A percentile compares a stretch with the other conserved stretches of the same genome.
phyloP scores from a whole-genome alignment of 2,888 invertebrate species.

The Antitype chi region DNA sequence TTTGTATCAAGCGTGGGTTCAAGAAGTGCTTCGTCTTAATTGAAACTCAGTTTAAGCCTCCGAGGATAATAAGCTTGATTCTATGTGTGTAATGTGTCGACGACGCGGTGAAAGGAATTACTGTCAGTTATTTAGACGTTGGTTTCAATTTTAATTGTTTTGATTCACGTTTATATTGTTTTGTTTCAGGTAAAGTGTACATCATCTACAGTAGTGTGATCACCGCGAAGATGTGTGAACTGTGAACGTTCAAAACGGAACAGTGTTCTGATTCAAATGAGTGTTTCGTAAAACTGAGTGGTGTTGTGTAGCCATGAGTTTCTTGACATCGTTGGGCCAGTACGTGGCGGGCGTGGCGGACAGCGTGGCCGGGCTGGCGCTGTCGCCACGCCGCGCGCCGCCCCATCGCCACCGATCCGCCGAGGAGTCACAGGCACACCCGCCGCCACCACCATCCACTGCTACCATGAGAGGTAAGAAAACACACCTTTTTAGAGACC shows the following conservation, averaged over 20 bases:
- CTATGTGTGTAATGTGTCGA: slow-evolving; percentile 12
- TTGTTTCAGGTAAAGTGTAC: slow-evolving; percentile 44
- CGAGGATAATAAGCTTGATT: slow-evolving; percentile 32
- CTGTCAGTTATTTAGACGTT: slow-evolving; percentile 14
- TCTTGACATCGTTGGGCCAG: slow-evolving; percentile 96
- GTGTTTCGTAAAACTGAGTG: slow-evolving; percentile 66
- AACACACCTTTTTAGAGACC: not conserved
- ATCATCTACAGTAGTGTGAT: slow-evolving; percentile 4
- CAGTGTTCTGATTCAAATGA: slow-evolving; percentile 65
- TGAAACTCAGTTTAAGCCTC: slow-evolving; percentile 46
- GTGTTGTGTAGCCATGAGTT: slow-evolving; percentile 92
- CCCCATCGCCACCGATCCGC: slow-evolving; percentile 92
- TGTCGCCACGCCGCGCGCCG: slow-evolving; percentile 94
- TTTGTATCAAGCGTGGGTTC: slow-evolving; percentile 11
- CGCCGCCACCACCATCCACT: slow-evolving; percentile 82
- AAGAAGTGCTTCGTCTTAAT: slow-evolving; percentile 46
- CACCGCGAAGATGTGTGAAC: slow-evolving; percentile 24
- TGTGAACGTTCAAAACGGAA: slow-evolving; percentile 28
- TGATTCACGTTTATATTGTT: slow-evolving; percentile 18
- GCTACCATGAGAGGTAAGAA: slow-evolving; percentile 83
- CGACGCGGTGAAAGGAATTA: slow-evolving; percentile 16
- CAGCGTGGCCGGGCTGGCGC: slow-evolving; percentile 95
- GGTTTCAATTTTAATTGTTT: slow-evolving; percentile 13
- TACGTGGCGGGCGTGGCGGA: slow-evolving; percentile 96
- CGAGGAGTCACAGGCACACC: slow-evolving; percentile 85